These are phyloP conservation scores for Phaethon lepturus DNA, from an alignment of 2,113 vertebrate species.

Conservation along the genomic window DNA sequence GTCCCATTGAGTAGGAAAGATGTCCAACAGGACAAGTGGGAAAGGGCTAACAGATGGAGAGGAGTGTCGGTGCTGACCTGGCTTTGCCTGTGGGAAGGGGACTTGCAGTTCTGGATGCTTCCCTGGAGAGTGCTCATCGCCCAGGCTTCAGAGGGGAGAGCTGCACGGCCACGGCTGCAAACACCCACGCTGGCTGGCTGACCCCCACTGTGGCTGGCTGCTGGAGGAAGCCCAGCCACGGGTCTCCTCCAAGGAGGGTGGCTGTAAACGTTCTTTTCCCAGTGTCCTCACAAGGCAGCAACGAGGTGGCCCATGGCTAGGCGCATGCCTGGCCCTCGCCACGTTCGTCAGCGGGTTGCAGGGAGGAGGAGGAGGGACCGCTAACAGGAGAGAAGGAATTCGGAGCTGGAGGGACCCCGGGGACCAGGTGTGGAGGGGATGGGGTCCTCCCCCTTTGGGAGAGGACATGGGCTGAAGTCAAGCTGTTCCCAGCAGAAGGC, in stretches of 20 bases:
- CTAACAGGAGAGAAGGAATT: not conserved
- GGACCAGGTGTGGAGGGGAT: not conserved
- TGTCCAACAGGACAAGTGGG: not conserved
- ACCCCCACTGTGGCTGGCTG: not conserved
- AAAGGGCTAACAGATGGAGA: not conserved
- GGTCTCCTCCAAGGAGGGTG: not conserved
- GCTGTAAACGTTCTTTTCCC: not conserved
- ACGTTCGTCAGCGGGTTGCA: rapidly evolving
- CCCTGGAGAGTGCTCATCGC: not conserved
- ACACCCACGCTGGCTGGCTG: too few species aligned
- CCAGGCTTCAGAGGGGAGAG: rapidly evolving
- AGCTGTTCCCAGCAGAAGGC: not conserved
- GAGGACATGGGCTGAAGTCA: rapidly evolving
- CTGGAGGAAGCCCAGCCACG: not conserved
- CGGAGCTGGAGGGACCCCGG: not conserved
- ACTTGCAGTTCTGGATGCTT: not conserved
- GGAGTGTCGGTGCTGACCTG: not conserved
- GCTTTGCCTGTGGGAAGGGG: not conserved
- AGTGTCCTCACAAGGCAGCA: not conserved
- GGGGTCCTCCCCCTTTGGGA: not conserved
- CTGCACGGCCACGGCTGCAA: not conserved
- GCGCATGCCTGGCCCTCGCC: rapidly evolving
- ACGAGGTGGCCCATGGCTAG: not conserved
- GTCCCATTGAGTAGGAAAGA: not conserved
- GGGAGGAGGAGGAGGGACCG: not conserved